A percentile compares a stretch with the other conserved stretches of the same genome.
phyloP scores from a whole-genome alignment of 2,797 vertebrate species.

The Neosalanx taihuensis region DNA sequence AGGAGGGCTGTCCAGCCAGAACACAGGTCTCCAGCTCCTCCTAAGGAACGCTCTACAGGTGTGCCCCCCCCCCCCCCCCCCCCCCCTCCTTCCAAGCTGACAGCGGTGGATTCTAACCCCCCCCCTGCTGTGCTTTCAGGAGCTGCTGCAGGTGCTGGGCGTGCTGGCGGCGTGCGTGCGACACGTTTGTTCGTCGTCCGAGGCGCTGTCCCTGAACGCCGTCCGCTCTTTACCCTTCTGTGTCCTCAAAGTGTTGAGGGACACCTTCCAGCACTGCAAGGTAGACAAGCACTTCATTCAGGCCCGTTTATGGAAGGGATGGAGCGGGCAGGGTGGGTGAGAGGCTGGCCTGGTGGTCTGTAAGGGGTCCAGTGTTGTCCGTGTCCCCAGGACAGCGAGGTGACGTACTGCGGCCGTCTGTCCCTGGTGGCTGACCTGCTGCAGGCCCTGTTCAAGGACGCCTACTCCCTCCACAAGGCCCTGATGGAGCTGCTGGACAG shows the following conservation, averaged over 20 bases:
- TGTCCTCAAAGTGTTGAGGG: conserved; percentile 80
- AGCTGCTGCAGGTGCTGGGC: conserved; percentile 81
- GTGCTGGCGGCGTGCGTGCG: conserved; percentile 78
- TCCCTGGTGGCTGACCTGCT: conserved; percentile 89
- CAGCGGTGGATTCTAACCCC: neutral
- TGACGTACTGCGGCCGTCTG: conserved; percentile 83
- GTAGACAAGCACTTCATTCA: conserved; percentile 44
- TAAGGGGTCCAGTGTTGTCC: neutral
- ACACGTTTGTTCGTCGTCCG: conserved; percentile 73
- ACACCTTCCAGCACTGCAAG: conserved; percentile 90
- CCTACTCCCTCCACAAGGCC: conserved; percentile 89
- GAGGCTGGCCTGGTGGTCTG: too few relatives aligned
- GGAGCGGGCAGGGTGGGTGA: too few relatives aligned
- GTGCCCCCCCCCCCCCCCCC: neutral
- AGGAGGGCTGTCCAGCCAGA: conserved; percentile 82
- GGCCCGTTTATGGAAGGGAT: too few relatives aligned
- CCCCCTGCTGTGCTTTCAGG: conserved; percentile 58
- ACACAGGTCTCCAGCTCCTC: conserved; percentile 66
- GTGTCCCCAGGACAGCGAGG: conserved; percentile 84
- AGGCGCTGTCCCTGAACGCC: conserved; percentile 64
- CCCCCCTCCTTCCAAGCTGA: too few relatives aligned
- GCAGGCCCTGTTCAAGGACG: conserved; percentile 89
- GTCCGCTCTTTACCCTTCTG: conserved; percentile 83
- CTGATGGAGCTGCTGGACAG: conserved; percentile 86
- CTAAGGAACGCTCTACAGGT: conserved; percentile 85